Conservation (phyloP, 2,888 invertebrate genomes). For the Agrilus biguttatus region DNA sequence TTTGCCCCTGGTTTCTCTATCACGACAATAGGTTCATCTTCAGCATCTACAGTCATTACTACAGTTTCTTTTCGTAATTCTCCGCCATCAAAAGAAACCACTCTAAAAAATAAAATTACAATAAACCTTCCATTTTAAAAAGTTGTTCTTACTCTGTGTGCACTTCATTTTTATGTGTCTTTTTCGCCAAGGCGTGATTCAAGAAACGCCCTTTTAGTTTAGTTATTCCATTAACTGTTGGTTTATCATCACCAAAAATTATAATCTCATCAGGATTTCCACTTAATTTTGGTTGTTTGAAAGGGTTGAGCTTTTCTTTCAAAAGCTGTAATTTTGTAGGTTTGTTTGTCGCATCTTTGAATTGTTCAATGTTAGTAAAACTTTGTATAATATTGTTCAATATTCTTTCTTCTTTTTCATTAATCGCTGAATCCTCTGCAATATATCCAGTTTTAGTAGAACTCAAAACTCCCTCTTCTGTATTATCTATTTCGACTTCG, state of each 20-base stretch:
- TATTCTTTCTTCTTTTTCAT: neutral
- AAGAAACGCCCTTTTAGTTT: conserved; percentile 56
- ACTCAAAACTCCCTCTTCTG: neutral
- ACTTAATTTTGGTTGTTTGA: conserved; percentile 35
- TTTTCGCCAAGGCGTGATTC: conserved; percentile 44
- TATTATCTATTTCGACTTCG: conserved; percentile 12
- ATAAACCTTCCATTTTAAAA: neutral
- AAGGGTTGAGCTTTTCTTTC: conserved; percentile 20
- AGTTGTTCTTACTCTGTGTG: conserved; percentile 36
- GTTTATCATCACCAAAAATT: conserved; percentile 40
- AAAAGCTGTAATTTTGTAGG: conserved; percentile 8
- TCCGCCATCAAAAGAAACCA: conserved; percentile 30
- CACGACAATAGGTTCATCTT: conserved; percentile 18
- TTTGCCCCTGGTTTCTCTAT: conserved; percentile 54
- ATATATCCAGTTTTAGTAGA: too few relatives aligned
- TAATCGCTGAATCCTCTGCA: neutral
- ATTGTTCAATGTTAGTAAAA: conserved; percentile 6
- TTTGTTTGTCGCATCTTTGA: neutral
- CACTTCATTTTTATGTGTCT: conserved; percentile 38
- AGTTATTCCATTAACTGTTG: conserved; percentile 42
- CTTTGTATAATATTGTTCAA: conserved; percentile 2
- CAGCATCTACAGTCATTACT: conserved; percentile 22
- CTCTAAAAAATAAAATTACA: conserved; percentile 13
- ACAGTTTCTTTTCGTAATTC: conserved; percentile 31
- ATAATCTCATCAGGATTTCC: conserved; percentile 42